Base-by-base conservation (phyloP, 2,888 invertebrate genomes). In the Caenorhabditis panamensis region DNA sequence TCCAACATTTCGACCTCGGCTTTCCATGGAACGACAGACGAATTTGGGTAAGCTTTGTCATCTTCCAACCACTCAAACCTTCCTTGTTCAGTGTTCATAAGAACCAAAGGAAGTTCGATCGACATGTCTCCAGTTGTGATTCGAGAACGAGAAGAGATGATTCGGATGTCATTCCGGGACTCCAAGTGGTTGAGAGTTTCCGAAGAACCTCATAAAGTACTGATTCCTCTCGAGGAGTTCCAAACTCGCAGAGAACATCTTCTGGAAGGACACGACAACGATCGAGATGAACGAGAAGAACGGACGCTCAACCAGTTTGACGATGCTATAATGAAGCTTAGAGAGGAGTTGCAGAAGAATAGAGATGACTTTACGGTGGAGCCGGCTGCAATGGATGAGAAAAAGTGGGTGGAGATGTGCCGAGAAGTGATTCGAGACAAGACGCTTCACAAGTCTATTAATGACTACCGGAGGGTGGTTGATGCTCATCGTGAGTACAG, bases 1-100 rank as follows among this genome's bases (percentile, higher is more conserved):
- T 5, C 36, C 53, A 0, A 18, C 13, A 2, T 68, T 56, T 13
- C 44, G 73, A 18, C 83, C 84, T 16, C 22, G 56, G 22, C 54
- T 84, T 11, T 75, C 71, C 9, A 18, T 76, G 11, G 71, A 77
- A 0, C 72, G 84, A 11, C 82, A 79, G 53, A 78, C 79, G 0
- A 86, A 87, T 82, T 62, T 87, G 8, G 66, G 87, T 87, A 36
- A n/a, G n/a, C n/a, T n/a, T n/a, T n/a, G n/a, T n/a, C n/a, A n/a
- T n/a, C n/a, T n/a, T n/a, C n/a, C n/a, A n/a, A n/a, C n/a, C n/a
- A n/a, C n/a, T n/a, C n/a, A n/a, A 24, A 41, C 20, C 11, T 31
- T 61, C 9, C 4, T 6, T 66, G 67, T 63, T 44, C 71, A 88
- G 88, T 88, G 22, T 82, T 89, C 64, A 77, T 87, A 0, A 86